These are phyloP conservation scores for Acheta domesticus DNA, from an alignment of 2,888 invertebrate genomes.

Conservation along the genomic window DNA sequence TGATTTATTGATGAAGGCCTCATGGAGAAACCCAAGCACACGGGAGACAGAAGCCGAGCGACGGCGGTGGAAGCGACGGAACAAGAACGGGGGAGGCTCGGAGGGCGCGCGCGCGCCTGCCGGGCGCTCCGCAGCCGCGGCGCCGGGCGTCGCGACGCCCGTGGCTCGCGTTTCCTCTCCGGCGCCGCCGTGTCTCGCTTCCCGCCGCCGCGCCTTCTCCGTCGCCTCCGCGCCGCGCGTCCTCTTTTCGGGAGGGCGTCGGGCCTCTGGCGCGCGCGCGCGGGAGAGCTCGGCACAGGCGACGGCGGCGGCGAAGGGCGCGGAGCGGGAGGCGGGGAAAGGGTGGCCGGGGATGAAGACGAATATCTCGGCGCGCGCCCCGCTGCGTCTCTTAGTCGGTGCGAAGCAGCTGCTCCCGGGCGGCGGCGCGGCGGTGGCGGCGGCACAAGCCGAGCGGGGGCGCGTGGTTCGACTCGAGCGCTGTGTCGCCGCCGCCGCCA, in stretches of 20 bases:
- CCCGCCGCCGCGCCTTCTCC: slow-evolving; percentile 18
- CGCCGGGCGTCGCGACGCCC: background rate
- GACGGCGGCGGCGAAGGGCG: no score
- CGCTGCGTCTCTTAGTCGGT: no score
- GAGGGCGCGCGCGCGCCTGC: background rate
- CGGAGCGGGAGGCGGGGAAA: no score
- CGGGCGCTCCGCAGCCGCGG: background rate
- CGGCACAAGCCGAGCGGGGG: no score
- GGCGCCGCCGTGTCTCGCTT: background rate
- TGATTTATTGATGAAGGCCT: slow-evolving; percentile 42
- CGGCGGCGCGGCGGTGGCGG: no score
- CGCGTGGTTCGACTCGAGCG: no score
- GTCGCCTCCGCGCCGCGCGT: slow-evolving; percentile 12
- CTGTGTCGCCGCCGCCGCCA: no score
- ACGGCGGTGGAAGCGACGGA: background rate
- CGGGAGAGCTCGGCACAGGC: no score
- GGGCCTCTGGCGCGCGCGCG: slow-evolving; percentile 3
- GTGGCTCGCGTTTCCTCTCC: background rate
- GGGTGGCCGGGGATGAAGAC: no score
- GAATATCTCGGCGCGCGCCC: no score
- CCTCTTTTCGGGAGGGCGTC: slow-evolving; percentile 19
- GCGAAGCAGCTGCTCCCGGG: no score
- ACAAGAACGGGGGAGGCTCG: background rate
- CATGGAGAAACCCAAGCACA: slow-evolving; percentile 24
- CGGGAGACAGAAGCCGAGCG: slow-evolving; percentile 21